Conservation (phyloP, 2,888 invertebrate species). For the Brachylomia viminalis region DNA sequence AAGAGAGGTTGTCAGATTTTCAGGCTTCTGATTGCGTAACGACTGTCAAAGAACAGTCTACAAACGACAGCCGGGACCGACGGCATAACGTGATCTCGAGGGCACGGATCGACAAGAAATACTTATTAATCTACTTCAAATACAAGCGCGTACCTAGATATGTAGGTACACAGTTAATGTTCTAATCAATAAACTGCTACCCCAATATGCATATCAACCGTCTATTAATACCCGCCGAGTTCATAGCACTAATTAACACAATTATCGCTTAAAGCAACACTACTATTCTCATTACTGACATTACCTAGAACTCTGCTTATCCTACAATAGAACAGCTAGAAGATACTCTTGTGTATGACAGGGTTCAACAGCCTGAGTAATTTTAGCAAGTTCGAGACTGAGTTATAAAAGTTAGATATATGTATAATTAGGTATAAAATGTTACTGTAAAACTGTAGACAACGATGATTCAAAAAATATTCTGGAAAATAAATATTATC, state of each 20-base stretch:
- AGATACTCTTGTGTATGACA: conserved; percentile 41
- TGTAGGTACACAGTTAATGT: background rate
- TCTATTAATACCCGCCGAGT: background rate
- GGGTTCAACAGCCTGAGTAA: conserved; percentile 42
- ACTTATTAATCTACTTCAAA: too few species aligned
- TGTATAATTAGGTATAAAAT: conserved; percentile 14
- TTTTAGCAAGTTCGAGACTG: conserved; percentile 34
- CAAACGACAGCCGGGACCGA: background rate
- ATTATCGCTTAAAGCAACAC: background rate
- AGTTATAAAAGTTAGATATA: conserved; percentile 17
- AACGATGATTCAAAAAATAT: background rate
- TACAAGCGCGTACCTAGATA: background rate
- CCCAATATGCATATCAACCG: too few species aligned
- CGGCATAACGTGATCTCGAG: background rate
- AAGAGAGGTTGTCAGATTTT: background rate
- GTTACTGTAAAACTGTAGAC: background rate
- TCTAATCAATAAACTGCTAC: background rate
- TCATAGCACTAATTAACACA: conserved; percentile 6
- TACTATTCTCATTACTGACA: background rate
- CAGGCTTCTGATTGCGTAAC: background rate
- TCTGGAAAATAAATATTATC: background rate
- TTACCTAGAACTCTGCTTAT: background rate
- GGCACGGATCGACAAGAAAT: background rate
- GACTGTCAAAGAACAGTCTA: background rate
- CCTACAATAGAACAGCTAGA: background rate